phyloP scores from a whole-genome alignment of 2,888 invertebrate genomes.

The Calameuta idolon region DNA sequence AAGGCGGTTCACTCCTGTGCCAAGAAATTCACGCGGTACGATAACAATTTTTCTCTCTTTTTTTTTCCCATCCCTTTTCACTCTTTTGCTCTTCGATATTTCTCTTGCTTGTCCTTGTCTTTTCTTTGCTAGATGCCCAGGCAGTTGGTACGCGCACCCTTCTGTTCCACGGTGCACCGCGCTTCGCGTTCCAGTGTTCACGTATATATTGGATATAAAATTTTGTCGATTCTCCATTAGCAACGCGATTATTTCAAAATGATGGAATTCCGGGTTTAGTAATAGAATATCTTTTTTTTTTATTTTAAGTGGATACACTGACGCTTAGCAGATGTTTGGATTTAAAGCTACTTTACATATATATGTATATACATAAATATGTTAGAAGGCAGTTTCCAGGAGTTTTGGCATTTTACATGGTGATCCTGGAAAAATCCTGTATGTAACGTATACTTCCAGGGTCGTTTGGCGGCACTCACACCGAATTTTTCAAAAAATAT shows the following conservation, averaged over 20 bases:
- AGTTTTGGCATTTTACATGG: too few relatives aligned
- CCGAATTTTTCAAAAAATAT: too few relatives aligned
- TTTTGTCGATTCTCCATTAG: not conserved
- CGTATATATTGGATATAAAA: not conserved
- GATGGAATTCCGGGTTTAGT: not conserved
- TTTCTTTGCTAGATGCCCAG: not conserved
- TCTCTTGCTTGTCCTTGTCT: not conserved
- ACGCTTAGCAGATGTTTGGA: not conserved
- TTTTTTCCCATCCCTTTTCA: not conserved
- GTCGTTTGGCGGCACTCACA: too few relatives aligned
- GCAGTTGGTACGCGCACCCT: not conserved
- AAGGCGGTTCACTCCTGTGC: conserved; percentile 45
- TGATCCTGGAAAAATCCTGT: too few relatives aligned
- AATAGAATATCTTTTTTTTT: not conserved
- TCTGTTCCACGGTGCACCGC: not conserved
- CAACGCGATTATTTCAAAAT: not conserved
- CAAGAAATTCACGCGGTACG: conserved; percentile 39
- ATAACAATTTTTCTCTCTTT: not conserved
- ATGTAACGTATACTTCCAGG: too few relatives aligned
- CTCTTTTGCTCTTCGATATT: not conserved
- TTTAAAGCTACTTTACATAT: not conserved
- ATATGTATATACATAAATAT: too few relatives aligned
- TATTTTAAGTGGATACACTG: not conserved
- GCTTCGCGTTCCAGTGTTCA: not conserved
- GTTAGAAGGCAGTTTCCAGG: too few relatives aligned